Conservation (phyloP, 2,797 vertebrate species). For the Pantherophis vulpinus region DNA sequence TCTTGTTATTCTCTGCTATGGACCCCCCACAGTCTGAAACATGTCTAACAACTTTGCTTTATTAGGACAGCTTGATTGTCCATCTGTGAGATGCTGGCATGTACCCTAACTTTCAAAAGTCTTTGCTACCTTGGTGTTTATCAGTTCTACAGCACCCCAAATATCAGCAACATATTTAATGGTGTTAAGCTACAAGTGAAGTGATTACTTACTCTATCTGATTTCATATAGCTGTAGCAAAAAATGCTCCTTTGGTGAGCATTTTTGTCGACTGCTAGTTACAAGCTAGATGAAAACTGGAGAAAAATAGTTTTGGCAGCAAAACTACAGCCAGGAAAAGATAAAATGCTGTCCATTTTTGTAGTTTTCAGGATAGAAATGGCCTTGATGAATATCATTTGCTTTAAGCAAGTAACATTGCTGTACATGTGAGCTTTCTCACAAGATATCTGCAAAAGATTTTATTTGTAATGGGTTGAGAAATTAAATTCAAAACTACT, state of each 20-base stretch:
- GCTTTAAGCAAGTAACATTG: neutral
- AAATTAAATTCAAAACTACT: neutral
- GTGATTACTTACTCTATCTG: neutral
- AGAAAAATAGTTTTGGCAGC: neutral
- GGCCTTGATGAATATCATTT: neutral
- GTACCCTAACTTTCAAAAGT: conserved; percentile 10
- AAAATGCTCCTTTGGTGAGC: neutral
- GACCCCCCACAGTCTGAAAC: neutral
- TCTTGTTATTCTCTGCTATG: conserved; percentile 24
- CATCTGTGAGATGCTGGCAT: conserved; percentile 36
- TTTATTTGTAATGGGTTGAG: neutral
- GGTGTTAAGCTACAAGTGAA: neutral
- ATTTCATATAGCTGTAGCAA: neutral
- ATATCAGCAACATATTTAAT: conserved; percentile 4
- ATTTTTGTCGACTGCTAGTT: neutral
- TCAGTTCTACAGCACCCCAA: neutral
- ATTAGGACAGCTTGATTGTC: conserved; percentile 49
- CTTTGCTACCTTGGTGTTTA: neutral
- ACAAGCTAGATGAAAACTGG: neutral
- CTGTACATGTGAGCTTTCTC: neutral
- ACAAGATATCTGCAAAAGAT: neutral
- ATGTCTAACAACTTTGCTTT: conserved; percentile 51
- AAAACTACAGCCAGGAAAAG: neutral
- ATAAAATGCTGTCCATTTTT: neutral
- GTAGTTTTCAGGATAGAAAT: neutral